These are phyloP conservation scores for Philaethria dido DNA, from an alignment of 2,888 invertebrate species.

Conservation along the genomic window DNA sequence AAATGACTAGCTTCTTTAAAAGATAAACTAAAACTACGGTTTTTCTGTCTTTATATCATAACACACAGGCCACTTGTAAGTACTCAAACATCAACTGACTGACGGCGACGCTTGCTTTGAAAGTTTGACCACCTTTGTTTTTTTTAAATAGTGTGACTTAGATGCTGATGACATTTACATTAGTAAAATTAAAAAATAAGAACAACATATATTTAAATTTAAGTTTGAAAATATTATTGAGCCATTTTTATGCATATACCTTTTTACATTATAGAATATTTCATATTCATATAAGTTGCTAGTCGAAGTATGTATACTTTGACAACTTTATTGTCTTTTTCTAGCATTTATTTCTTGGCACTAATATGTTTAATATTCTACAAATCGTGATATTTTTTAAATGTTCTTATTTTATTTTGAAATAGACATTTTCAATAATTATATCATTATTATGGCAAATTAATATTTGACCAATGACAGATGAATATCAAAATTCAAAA, in stretches of 20 bases:
- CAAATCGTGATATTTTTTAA: too few relatives aligned
- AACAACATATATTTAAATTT: neutral
- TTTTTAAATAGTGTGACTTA: neutral
- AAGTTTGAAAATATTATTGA: too few relatives aligned
- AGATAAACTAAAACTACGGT: slow-evolving; percentile 34
- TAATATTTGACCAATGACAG: neutral
- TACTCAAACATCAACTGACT: slow-evolving; percentile 52
- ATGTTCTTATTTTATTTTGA: too few relatives aligned
- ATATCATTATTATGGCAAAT: too few relatives aligned
- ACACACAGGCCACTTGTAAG: slow-evolving; percentile 44
- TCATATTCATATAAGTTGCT: too few relatives aligned
- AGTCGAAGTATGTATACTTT: too few relatives aligned
- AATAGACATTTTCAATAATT: too few relatives aligned
- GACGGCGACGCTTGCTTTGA: slow-evolving; percentile 45
- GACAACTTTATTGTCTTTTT: too few relatives aligned
- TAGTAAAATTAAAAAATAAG: neutral
- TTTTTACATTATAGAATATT: too few relatives aligned
- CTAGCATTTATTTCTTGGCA: too few relatives aligned
- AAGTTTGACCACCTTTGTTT: slow-evolving; percentile 9
- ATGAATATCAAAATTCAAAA: neutral
- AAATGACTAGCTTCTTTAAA: slow-evolving; percentile 30
- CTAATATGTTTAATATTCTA: too few relatives aligned
- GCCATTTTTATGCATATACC: too few relatives aligned
- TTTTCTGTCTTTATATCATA: slow-evolving; percentile 29
- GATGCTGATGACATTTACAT: neutral